phyloP scores from a whole-genome alignment of 2,888 invertebrate species.

The Sceliomorpha sp. region DNA sequence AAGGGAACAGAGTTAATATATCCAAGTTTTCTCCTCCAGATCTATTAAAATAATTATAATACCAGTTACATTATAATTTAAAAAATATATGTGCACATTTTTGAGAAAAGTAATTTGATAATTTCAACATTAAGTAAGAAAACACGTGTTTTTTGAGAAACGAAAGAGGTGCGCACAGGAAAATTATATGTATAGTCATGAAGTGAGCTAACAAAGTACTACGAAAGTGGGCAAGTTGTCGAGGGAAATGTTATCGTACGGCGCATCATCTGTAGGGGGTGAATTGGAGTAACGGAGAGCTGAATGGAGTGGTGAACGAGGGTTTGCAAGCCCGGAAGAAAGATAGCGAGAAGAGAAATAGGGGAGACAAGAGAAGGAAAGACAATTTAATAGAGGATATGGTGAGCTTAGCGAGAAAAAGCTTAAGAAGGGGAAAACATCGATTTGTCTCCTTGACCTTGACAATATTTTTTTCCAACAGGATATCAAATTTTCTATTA shows the following conservation, averaged over 20 bases:
- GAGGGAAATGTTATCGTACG: conserved; percentile 78
- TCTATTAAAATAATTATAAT: too few species aligned
- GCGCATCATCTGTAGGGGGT: conserved; percentile 72
- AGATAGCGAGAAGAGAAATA: conserved; percentile 42
- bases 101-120: background rate
- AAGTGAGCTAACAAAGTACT: conserved; percentile 63
- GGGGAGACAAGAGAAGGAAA: conserved; percentile 31
- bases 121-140: too few species aligned
- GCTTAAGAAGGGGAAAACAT: conserved; percentile 69
- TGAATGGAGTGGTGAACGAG: conserved; percentile 76
- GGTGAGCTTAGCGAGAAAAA: conserved; percentile 61
- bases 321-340: conserved; percentile 63
- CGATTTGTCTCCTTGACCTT: conserved; percentile 79
- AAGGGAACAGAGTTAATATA: too few species aligned
- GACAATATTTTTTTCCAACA: conserved; percentile 59
- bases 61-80: too few species aligned
- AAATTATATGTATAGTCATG: conserved; percentile 55
- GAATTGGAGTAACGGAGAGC: conserved; percentile 69
- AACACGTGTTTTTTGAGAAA: conserved; percentile 27
- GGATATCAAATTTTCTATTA: conserved; percentile 14
- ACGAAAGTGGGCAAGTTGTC: conserved; percentile 76
- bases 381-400: conserved; percentile 57
- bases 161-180: conserved; percentile 55
- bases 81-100: too few species aligned
- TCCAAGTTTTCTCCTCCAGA: too few species aligned